phyloP scores from a whole-genome alignment of 2,797 vertebrate genomes.

The Poeciliopsis infans region DNA sequence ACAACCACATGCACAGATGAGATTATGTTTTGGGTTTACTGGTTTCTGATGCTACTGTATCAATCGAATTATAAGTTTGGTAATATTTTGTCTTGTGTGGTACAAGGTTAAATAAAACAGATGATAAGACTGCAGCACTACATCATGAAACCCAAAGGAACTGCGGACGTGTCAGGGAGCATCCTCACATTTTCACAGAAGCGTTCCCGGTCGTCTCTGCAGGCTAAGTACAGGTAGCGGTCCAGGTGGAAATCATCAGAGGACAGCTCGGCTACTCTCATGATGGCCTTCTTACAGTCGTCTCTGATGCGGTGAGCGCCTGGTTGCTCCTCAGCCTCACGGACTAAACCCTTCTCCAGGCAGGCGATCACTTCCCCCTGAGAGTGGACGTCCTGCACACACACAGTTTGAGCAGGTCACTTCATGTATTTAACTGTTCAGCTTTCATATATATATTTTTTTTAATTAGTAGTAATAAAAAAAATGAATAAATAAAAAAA shows the following conservation, averaged over 20 bases:
- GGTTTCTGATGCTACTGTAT: not conserved
- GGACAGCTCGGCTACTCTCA: conserved; percentile 95
- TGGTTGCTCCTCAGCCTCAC: conserved; percentile 85
- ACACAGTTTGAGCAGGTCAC: not conserved
- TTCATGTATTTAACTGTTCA: not conserved
- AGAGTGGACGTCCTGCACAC: conserved; percentile 90
- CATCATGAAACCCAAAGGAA: not conserved
- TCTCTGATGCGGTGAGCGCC: conserved; percentile 82
- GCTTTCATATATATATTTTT: no score
- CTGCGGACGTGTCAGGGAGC: not conserved
- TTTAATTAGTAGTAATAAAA: no score
- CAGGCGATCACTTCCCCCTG: conserved; percentile 97
- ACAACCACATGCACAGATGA: not conserved
- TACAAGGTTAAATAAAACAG: not conserved
- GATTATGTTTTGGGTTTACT: not conserved
- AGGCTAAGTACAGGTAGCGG: conserved; percentile 93
- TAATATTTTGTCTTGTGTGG: not conserved
- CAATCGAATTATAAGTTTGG: not conserved
- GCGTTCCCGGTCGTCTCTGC: conserved; percentile 92
- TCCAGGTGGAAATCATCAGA: conserved; percentile 97
- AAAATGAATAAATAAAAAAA: no score
- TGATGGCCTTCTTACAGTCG: conserved; percentile 93
- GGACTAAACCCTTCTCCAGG: conserved; percentile 92
- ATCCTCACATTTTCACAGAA: conserved; percentile 93
- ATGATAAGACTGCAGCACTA: no score